Percentiles rank a stretch among this genome's conserved stretches.
These are phyloP conservation scores for Phoronis australis DNA, from an alignment of 2,888 invertebrate genomes.

Conservation along the genomic window DNA sequence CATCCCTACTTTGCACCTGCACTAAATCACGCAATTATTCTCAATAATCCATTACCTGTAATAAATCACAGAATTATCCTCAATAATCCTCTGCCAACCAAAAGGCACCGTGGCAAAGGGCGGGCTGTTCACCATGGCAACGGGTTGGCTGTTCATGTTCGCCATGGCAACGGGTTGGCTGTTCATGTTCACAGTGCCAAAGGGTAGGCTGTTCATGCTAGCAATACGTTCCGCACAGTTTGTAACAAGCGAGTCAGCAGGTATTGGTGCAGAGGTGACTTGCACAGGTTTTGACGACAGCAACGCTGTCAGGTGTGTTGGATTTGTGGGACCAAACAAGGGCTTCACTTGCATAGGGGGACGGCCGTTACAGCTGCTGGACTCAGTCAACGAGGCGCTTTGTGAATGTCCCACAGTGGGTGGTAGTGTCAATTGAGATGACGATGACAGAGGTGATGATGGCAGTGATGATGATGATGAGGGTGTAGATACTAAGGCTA, in stretches of 20 bases:
- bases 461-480: slow-evolving; percentile 20
- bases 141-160: neutral
- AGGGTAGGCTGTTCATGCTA: slow-evolving; percentile 1
- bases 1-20: no score
- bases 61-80: slow-evolving; percentile 70
- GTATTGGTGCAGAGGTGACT: no score
- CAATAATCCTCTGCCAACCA: slow-evolving; percentile 72
- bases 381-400: slow-evolving; percentile 4
- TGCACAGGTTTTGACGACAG: no score
- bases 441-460: slow-evolving; percentile 19
- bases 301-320: neutral
- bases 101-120: slow-evolving; percentile 66
- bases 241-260: neutral
- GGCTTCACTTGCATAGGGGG: neutral
- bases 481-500: no score
- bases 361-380: neutral
- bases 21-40: no score
- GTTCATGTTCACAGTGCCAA: neutral
- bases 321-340: neutral
- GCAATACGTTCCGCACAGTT: slow-evolving; percentile 1
- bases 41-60: slow-evolving; percentile 62
- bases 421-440: slow-evolving; percentile 11
- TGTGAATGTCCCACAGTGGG: slow-evolving; percentile 13
- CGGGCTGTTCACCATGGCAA: no score
- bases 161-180: neutral